Percentiles rank a stretch among this genome's conserved stretches.
phyloP scores from a whole-genome alignment of 2,888 invertebrate species.

The Physocephala rufipes region DNA sequence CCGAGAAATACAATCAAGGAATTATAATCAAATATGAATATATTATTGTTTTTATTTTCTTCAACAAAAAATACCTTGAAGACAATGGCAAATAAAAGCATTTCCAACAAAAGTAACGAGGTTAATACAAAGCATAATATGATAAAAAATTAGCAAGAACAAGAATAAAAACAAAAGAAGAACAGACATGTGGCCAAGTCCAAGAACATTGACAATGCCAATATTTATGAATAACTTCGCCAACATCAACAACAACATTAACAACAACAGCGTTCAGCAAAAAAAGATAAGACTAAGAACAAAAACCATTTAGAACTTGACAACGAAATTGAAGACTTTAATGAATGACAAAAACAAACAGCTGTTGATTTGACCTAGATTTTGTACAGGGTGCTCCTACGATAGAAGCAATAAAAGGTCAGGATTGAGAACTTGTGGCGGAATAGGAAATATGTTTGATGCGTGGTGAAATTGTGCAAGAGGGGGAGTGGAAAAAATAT shows the following conservation, averaged over 20 bases:
- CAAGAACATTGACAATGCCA: conserved; percentile 12
- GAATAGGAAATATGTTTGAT: too few relatives aligned
- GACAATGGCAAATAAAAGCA: background rate
- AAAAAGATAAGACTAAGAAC: conserved; percentile 22
- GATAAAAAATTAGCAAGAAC: background rate
- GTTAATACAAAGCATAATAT: conserved; percentile 1
- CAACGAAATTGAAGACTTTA: conserved; percentile 30
- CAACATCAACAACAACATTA: conserved; percentile 2
- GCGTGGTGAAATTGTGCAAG: too few relatives aligned
- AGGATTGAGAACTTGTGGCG: too few relatives aligned
- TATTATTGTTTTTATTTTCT: background rate
- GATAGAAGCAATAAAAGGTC: too few relatives aligned
- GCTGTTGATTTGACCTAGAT: background rate
- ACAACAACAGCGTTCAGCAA: background rate
- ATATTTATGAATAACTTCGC: background rate
- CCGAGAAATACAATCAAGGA: too few relatives aligned
- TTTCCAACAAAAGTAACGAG: background rate
- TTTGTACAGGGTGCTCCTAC: background rate
- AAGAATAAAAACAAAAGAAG: background rate
- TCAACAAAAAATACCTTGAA: background rate
- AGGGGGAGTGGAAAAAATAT: too few relatives aligned
- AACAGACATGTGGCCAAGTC: conserved; percentile 26
- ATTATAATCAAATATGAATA: too few relatives aligned
- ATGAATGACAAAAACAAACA: conserved; percentile 23
- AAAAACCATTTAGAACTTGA: too few relatives aligned